Evolutionary conservation across 2,797 vertebrate genomes (phyloP).

Genomic region (Mallotus villosus): DNA sequence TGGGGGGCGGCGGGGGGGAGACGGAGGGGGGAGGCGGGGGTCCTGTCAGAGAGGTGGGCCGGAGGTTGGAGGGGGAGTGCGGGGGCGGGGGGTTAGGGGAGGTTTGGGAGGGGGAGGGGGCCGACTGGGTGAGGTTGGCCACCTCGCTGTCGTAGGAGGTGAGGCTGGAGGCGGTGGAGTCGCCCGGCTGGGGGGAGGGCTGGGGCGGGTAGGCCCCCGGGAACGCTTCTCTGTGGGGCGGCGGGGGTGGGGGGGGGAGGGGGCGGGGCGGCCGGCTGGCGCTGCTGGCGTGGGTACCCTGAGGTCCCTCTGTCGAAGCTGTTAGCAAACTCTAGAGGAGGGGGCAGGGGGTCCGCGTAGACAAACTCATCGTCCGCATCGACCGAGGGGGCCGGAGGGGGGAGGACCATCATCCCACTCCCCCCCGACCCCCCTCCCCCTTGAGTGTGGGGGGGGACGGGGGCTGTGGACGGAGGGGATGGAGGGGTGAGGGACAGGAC

Average conservation of each 20-base stretch:
- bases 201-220: slow-evolving; percentile 61
- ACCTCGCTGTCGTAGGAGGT: slow-evolving; percentile 94
- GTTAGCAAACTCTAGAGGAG: slow-evolving; percentile 90
- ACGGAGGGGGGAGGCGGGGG: slow-evolving; percentile 74
- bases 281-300: slow-evolving; percentile 59
- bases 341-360: slow-evolving; percentile 87
- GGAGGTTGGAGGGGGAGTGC: slow-evolving; percentile 62
- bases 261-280: slow-evolving; percentile 52
- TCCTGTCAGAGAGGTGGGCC: slow-evolving; percentile 48
- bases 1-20: slow-evolving; percentile 75
- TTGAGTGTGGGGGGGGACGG: slow-evolving; percentile 54
- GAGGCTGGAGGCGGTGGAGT: slow-evolving; percentile 90
- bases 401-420: slow-evolving; percentile 81
- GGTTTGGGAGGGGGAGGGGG: slow-evolving; percentile 68
- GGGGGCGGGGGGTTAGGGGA: slow-evolving; percentile 57
- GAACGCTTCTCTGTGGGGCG: slow-evolving; percentile 72
- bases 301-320: slow-evolving; percentile 81
- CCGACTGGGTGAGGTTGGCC: slow-evolving; percentile 88
- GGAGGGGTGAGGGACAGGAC: slow-evolving; percentile 75
- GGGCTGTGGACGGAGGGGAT: slow-evolving; percentile 68
- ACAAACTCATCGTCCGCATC: slow-evolving; percentile 90
- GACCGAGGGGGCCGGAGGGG: slow-evolving; percentile 88
- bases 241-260: slow-evolving; percentile 64
- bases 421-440: slow-evolving; percentile 50
- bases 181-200: slow-evolving; percentile 79